phyloP scores from a whole-genome alignment of 1,140 invertebrate species.

The Habropoda laboriosa region DNA sequence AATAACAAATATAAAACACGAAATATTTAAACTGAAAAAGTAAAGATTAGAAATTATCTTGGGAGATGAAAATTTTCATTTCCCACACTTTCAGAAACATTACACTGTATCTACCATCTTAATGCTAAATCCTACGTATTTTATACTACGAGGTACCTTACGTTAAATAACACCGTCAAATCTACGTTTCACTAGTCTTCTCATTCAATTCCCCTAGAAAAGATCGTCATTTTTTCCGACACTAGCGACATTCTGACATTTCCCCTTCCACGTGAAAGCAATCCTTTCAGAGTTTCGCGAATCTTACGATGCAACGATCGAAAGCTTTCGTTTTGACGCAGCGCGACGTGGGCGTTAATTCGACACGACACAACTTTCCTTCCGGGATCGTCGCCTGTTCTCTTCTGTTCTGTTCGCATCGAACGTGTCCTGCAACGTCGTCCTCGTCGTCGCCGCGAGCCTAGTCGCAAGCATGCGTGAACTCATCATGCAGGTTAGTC shows the following conservation, averaged over 20 bases:
- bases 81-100: too few relatives aligned
- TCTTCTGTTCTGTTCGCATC: slow-evolving; percentile 61
- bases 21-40: too few relatives aligned
- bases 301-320: slow-evolving; percentile 28
- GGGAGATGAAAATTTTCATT: too few relatives aligned
- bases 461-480: slow-evolving; percentile 66
- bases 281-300: neutral
- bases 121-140: neutral
- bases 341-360: slow-evolving; percentile 64
- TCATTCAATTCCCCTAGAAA: neutral
- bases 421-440: slow-evolving; percentile 51
- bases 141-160: neutral
- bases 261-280: neutral
- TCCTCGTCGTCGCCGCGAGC: slow-evolving; percentile 6
- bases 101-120: too few relatives aligned
- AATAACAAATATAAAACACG: too few relatives aligned
- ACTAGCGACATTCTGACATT: too few relatives aligned
- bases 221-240: slow-evolving; percentile 21
- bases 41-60: too few relatives aligned
- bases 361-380: slow-evolving; percentile 76
- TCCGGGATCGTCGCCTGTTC: slow-evolving; percentile 72
- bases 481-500: slow-evolving; percentile 68
- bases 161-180: too few relatives aligned
- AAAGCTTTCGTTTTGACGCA: slow-evolving; percentile 27
- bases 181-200: neutral